Percentiles rank a stretch among this genome's conserved stretches.
These are phyloP conservation scores for Eristalis tenax DNA, from an alignment of 2,888 invertebrate species.

Conservation along the genomic window DNA sequence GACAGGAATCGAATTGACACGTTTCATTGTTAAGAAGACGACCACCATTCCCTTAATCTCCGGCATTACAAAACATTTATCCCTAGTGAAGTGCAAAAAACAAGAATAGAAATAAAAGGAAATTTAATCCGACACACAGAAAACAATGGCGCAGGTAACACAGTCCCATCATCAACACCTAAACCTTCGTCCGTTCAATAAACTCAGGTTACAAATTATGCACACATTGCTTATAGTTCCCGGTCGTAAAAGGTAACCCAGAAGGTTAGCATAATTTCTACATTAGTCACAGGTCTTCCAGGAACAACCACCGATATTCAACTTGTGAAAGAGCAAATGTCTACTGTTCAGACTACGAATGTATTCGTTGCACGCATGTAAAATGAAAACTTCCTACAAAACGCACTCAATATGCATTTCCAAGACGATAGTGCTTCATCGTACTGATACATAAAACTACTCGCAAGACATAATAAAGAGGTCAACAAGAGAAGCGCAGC, in stretches of 20 bases:
- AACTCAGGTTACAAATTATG: slow-evolving; percentile 44
- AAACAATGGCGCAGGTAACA: slow-evolving; percentile 47
- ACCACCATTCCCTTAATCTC: not conserved
- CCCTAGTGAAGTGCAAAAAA: not conserved
- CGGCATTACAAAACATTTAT: not conserved
- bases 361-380: slow-evolving; percentile 11
- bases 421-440: slow-evolving; percentile 2
- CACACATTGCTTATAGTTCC: not conserved
- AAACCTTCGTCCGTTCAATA: slow-evolving; percentile 8
- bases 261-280: slow-evolving; percentile 47
- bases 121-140: slow-evolving; percentile 4
- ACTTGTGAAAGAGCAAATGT: not conserved
- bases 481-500: slow-evolving; percentile 59
- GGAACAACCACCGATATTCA: slow-evolving; percentile 21
- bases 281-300: slow-evolving; percentile 63
- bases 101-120: not conserved
- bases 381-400: slow-evolving; percentile 14
- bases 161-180: not conserved
- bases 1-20: not conserved
- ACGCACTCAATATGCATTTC: slow-evolving; percentile 35
- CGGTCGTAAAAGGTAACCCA: not conserved
- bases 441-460: slow-evolving; percentile 31
- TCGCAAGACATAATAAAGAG: slow-evolving; percentile 59
- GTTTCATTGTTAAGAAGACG: slow-evolving; percentile 11
- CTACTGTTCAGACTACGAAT: not conserved